Base-by-base conservation (phyloP, 1,140 invertebrate genomes). In the Solen grandis region DNA sequence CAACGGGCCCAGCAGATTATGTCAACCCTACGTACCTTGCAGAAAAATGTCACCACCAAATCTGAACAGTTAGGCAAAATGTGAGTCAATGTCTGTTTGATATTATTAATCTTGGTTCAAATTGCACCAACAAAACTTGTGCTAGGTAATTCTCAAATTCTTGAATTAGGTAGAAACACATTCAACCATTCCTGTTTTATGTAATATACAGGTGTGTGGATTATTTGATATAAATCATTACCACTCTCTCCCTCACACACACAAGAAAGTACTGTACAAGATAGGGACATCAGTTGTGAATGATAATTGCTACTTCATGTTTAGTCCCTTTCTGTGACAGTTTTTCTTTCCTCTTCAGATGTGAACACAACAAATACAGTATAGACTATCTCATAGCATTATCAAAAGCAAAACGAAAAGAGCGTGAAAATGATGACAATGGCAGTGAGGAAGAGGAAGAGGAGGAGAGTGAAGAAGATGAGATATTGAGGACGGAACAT, bases 41-140 rank as follows among this genome's bases (percentile, higher is more conserved):
- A 98, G 87, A 97, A 97, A 91, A 95, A 95, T 87, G 91, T 98
- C 31, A 95, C 94, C 1, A 94, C 94, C n/a, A 96, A 96, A 92
- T 95, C 96, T 84, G 95, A 96, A 35, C 95, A 97, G 88, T 88
- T 98, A 0, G 94, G 95, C 70, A 97, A 97, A 94, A 95, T 98
- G 96, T 98, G 93, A 95, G 95, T 90, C 38, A 25, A 33, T 36
- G 22, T 33, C 16, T 62, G 52, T 35, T 33, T 50, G n/a, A 1
- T 19, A 16, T 33, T 25, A 25, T 29, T 62, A 31, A 38, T 14
- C n/a, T 69, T 0, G n/a, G n/a, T n/a, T n/a, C 36, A 62, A 35
- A 22, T 16, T 36, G 16, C 31, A 8, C 0, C n/a, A 14, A 22
- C 16, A 8, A 69, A 8, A 22, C 38, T 65, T 31, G 27, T 38